Percentiles rank a stretch among this genome's conserved stretches.
phyloP scores from a whole-genome alignment of 2,888 invertebrate species.

The Drosophila lacicola region DNA sequence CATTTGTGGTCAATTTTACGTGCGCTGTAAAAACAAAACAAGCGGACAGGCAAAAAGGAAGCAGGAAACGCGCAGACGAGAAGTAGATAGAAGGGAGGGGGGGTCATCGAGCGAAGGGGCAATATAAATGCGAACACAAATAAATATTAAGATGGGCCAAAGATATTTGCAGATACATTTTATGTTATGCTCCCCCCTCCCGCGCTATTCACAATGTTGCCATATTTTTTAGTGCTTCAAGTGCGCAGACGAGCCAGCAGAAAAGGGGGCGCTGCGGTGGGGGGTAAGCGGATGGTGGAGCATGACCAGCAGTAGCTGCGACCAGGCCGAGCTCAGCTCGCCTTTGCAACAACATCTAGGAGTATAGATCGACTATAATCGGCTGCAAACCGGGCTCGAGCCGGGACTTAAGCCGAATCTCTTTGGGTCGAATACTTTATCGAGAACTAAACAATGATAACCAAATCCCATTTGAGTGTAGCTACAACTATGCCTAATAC shows the following conservation, averaged over 20 bases:
- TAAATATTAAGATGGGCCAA: conserved; percentile 74
- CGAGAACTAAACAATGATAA: too few species aligned
- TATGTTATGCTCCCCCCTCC: conserved; percentile 58
- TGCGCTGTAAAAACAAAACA: conserved; percentile 73
- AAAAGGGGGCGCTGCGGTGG: too few species aligned
- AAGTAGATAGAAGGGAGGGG: not conserved
- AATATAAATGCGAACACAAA: conserved; percentile 63
- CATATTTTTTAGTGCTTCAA: conserved; percentile 50
- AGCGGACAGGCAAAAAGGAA: conserved; percentile 19
- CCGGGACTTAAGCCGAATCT: too few species aligned
- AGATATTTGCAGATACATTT: conserved; percentile 70
- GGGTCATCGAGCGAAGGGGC: conserved; percentile 35
- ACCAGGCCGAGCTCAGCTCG: not conserved
- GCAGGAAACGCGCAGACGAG: not conserved
- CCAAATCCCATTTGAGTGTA: too few species aligned
- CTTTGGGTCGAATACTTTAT: too few species aligned
- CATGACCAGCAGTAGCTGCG: conserved; percentile 1
- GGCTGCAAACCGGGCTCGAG: too few species aligned
- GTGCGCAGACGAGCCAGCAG: not conserved
- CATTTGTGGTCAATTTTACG: conserved; percentile 78
- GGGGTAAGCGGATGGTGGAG: too few species aligned
- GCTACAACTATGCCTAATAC: too few species aligned
- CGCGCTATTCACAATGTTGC: conserved; percentile 33
- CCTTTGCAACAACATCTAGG: not conserved
- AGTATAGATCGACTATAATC: not conserved